Base-by-base conservation (phyloP, 2,888 invertebrate genomes). In the Drosophila melanocephala region DNA sequence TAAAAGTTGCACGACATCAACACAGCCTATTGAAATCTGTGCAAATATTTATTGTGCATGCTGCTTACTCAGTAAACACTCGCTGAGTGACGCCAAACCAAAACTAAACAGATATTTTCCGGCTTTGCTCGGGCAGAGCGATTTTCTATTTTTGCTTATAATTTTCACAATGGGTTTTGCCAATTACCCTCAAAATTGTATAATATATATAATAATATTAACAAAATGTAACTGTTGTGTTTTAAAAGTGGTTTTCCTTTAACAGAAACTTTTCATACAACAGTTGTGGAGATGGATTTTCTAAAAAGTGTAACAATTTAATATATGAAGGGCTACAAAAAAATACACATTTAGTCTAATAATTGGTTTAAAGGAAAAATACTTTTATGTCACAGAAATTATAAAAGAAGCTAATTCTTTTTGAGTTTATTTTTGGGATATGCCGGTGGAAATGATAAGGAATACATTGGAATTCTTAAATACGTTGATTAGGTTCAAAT, bases 1-100 rank as follows among this genome's bases (percentile, higher is more conserved):
- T 59, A 52, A 75, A 79, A 79, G 58, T 77, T 75, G 51, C 59
- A 44, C 69, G 66, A 62, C 78, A 71, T 63, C 62, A 59, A 47
- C 63, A 67, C 57, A 69, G 47, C 59, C 78, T 75, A 67, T 81
- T 81, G 69, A 80, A 81, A 80, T 81, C 81, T 81, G 75, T 70
- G 78, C 81, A 81, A 80, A 81, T 81, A 80, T 80, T 80, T 80
- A 81, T 72, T 77, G 78, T 81, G 62, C 79, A 55, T 64, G 64
- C 67, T 47, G 66, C 52, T 33, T 57, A 61, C 30, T 68, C 71
- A 77, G 79, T 63, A 16, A 39, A 19, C 59, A 44, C 51, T 35
- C 52, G 71, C 56, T 53, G 58, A 37, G 32, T 26, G 6, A 5
- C 16, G 19, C 19, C 33, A n/a, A 47, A 56, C 47, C 47, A 26